phyloP scores from a whole-genome alignment of 2,113 vertebrate genomes.

The Natator depressus region DNA sequence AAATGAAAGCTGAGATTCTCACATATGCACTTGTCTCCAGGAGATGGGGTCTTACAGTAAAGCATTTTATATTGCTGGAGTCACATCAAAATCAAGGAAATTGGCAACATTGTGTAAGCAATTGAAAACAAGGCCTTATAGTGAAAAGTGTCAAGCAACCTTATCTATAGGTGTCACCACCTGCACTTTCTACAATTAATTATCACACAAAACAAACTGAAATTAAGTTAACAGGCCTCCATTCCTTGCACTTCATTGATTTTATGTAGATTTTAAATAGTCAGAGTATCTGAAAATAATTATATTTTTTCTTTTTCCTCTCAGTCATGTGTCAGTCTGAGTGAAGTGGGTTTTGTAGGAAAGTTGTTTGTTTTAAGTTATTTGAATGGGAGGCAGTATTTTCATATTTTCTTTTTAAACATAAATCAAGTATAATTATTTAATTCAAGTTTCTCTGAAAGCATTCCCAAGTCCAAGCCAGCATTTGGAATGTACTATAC shows the following conservation, averaged over 20 bases:
- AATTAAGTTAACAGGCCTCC: not conserved
- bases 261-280: not conserved
- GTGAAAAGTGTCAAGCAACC: slow-evolving; percentile 26
- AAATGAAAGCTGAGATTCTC: slow-evolving; percentile 42
- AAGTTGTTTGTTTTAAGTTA: not conserved
- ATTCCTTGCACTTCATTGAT: not conserved
- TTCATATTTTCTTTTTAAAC: not conserved
- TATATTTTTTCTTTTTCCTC: not conserved
- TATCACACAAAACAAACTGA: not conserved
- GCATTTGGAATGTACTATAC: not conserved
- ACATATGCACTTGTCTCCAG: slow-evolving; percentile 40
- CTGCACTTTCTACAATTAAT: not conserved
- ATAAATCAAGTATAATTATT: not conserved
- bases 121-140: slow-evolving; percentile 30
- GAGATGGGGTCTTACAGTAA: slow-evolving; percentile 53
- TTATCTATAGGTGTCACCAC: not conserved
- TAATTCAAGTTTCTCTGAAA: not conserved
- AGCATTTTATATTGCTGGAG: slow-evolving; percentile 35
- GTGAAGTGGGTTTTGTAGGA: not conserved
- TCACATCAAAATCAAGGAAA: slow-evolving; percentile 22
- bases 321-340: not conserved
- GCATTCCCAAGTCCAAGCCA: not conserved
- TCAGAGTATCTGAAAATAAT: not conserved
- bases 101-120: slow-evolving; percentile 46
- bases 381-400: not conserved